Conservation (phyloP, 2,888 invertebrate species). For the Margaritifera margaritifera region DNA sequence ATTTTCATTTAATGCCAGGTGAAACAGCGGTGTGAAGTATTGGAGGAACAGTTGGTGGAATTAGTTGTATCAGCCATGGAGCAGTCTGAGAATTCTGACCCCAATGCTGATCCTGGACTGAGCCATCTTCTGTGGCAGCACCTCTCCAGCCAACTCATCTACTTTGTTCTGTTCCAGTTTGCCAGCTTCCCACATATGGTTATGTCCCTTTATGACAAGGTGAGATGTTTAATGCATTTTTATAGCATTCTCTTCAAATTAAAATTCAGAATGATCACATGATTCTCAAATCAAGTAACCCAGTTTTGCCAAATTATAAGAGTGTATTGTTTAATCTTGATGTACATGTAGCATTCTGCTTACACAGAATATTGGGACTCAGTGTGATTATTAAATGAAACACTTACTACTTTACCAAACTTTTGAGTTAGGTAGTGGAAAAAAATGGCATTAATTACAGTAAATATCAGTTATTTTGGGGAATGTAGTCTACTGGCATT, state of each 20-base stretch:
- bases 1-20: conserved; percentile 74
- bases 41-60: conserved; percentile 94
- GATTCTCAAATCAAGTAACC: too few relatives aligned
- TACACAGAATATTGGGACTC: too few relatives aligned
- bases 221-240: conserved; percentile 59
- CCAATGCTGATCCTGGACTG: conserved; percentile 48
- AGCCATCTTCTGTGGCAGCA: conserved; percentile 83
- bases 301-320: too few relatives aligned
- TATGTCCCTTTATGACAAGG: conserved; percentile 88
- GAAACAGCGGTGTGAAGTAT: conserved; percentile 88
- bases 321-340: too few relatives aligned
- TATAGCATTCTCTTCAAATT: neutral
- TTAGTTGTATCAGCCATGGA: conserved; percentile 94
- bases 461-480: too few relatives aligned
- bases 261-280: too few relatives aligned
- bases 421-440: too few relatives aligned
- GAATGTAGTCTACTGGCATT: too few relatives aligned
- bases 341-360: too few relatives aligned
- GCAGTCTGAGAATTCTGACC: conserved; percentile 80
- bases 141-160: conserved; percentile 93
- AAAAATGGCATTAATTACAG: too few relatives aligned
- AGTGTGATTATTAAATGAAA: too few relatives aligned
- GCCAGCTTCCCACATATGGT: conserved; percentile 95
- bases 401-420: too few relatives aligned
- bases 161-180: conserved; percentile 94